Evolutionary conservation across 2,113 vertebrate genomes (phyloP).

Genomic region (Pongo abelii): DNA sequence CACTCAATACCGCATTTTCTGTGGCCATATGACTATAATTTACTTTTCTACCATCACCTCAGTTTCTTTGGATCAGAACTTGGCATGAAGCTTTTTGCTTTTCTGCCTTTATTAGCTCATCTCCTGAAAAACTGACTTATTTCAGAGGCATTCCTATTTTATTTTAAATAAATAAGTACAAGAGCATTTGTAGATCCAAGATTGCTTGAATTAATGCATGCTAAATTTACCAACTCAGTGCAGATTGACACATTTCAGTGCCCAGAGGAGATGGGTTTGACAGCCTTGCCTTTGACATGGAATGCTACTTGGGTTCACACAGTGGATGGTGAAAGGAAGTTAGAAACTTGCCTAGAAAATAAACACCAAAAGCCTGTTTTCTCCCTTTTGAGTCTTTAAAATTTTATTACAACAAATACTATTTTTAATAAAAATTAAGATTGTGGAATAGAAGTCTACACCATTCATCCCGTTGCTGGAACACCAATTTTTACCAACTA

Average conservation of each 20-base stretch:
- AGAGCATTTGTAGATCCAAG: not conserved
- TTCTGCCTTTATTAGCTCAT: not conserved
- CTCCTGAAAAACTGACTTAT: not conserved
- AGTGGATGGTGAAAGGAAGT: not conserved
- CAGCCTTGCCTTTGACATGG: not conserved
- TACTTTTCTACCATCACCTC: not conserved
- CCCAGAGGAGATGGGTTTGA: not conserved
- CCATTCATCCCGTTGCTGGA: too few relatives aligned
- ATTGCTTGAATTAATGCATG: not conserved
- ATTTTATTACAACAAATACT: not conserved
- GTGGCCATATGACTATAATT: not conserved
- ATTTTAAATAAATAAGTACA: not conserved
- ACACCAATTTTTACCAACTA: too few relatives aligned
- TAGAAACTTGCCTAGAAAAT: not conserved
- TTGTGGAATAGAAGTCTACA: too few relatives aligned
- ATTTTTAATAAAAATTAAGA: not conserved
- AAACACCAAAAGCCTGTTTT: not conserved
- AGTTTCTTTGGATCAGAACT: not conserved
- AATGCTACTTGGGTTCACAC: not conserved
- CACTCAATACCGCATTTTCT: not conserved
- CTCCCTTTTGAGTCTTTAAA: not conserved
- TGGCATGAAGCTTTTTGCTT: not conserved
- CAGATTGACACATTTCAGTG: not conserved
- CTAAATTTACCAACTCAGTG: not conserved
- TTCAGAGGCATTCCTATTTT: not conserved